Evolutionary conservation across 2,888 invertebrate genomes (phyloP).

Genomic region (Anoplius nigerrimus): DNA sequence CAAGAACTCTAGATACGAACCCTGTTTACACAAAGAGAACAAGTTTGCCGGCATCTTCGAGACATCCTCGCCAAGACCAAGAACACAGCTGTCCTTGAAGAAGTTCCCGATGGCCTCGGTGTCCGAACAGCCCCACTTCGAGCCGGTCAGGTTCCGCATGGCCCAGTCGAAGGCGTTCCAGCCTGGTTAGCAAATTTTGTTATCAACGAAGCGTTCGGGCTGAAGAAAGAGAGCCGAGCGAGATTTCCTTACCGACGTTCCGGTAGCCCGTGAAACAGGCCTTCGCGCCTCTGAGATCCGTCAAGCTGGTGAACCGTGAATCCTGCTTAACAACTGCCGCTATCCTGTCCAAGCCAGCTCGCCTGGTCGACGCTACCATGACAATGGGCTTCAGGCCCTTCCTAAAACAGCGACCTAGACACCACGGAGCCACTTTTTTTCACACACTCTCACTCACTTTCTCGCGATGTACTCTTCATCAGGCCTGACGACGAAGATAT

Average conservation of each 20-base stretch:
- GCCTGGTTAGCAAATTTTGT: slow-evolving; percentile 46
- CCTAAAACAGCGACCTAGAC: slow-evolving; percentile 67
- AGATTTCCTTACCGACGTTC: slow-evolving; percentile 80
- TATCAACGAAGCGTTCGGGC: no score
- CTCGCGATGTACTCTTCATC: slow-evolving; percentile 84
- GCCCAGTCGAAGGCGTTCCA: slow-evolving; percentile 66
- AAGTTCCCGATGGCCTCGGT: slow-evolving; percentile 77
- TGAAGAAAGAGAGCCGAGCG: no score
- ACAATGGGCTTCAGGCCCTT: slow-evolving; percentile 79
- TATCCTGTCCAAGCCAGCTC: slow-evolving; percentile 79
- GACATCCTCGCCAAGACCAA: slow-evolving; percentile 36
- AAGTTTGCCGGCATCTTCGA: slow-evolving; percentile 52
- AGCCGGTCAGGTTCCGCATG: slow-evolving; percentile 54
- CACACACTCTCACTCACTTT: slow-evolving; percentile 75
- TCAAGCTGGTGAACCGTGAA: slow-evolving; percentile 78
- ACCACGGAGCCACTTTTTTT: slow-evolving; percentile 12
- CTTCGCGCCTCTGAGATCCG: slow-evolving; percentile 82
- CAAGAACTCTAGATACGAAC: slow-evolving; percentile 36
- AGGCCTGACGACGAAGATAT: slow-evolving; percentile 84
- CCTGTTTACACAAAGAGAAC: slow-evolving; percentile 51
- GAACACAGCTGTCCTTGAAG: slow-evolving; percentile 83
- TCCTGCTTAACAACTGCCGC: slow-evolving; percentile 82
- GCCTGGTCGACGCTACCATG: slow-evolving; percentile 79
- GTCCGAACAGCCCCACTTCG: slow-evolving; percentile 65
- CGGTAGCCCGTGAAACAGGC: slow-evolving; percentile 90